These are phyloP conservation scores for Heteractis magnifica DNA, from an alignment of 92 coral and sea anemone species.

Conservation along the genomic window DNA sequence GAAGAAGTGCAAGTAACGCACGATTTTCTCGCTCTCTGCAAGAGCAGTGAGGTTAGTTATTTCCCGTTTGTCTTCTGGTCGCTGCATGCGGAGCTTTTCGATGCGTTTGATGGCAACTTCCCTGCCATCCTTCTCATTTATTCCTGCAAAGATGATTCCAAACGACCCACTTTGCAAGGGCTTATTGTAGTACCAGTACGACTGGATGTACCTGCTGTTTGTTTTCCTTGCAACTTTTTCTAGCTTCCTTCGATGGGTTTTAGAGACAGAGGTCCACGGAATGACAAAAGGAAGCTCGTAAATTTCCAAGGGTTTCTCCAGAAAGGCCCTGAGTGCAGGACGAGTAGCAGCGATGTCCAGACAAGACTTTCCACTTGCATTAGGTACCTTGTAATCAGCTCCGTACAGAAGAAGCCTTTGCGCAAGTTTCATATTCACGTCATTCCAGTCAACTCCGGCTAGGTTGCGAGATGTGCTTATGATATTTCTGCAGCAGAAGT, in stretches of 20 bases:
- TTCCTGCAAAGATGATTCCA: slow-evolving; percentile 29
- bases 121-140: slow-evolving; percentile 16
- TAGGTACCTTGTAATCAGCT: neutral
- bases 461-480: too few species aligned
- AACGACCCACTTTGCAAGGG: slow-evolving; percentile 26
- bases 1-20: neutral
- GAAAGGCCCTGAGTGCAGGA: neutral
- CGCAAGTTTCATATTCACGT: neutral
- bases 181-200: neutral
- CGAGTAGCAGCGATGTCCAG: neutral
- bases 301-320: neutral
- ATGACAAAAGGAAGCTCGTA: neutral
- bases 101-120: slow-evolving; percentile 41
- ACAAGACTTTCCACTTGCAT: neutral
- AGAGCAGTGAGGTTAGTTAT: slow-evolving; percentile 18
- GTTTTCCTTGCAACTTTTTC: neutral
- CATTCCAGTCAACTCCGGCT: too few species aligned
- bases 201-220: neutral
- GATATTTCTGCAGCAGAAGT: too few species aligned
- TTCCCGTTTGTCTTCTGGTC: slow-evolving; percentile 20
- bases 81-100: neutral
- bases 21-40: slow-evolving; percentile 15
- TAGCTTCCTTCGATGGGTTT: neutral
- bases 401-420: neutral
- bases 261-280: neutral